Evolutionary conservation across 2,797 vertebrate species (phyloP).

Genomic region (Furcifer pardalis): DNA sequence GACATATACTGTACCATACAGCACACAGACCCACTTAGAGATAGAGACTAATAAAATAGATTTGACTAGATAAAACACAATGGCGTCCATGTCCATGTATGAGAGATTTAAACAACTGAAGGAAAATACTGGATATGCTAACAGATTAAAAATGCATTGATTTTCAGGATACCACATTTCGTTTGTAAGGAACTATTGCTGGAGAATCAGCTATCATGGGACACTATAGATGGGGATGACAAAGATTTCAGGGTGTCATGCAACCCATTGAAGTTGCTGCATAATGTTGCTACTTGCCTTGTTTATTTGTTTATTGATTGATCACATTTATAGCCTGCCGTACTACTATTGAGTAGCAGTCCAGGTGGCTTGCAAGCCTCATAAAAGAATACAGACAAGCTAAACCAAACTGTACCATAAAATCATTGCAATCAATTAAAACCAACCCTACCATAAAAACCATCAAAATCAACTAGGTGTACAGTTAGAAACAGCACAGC

Average conservation of each 20-base stretch:
- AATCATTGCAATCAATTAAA: too few species aligned
- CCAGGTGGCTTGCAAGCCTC: too few species aligned
- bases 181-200: neutral
- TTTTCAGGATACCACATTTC: neutral
- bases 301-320: too few species aligned
- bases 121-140: neutral
- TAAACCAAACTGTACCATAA: too few species aligned
- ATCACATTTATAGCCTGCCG: too few species aligned
- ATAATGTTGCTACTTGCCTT: neutral
- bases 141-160: neutral
- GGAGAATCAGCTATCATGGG: neutral
- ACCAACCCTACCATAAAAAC: too few species aligned
- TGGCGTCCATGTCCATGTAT: neutral
- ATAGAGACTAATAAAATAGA: slow-evolving; percentile 12
- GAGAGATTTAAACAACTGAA: neutral
- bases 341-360: too few species aligned
- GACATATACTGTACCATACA: neutral
- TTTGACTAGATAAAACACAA: neutral
- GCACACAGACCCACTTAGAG: neutral
- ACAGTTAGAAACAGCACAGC: too few species aligned
- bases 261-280: neutral
- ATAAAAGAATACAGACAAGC: too few species aligned
- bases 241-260: neutral
- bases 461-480: too few species aligned
- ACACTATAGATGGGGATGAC: neutral